Percentiles rank a stretch among this genome's conserved stretches.
These are phyloP conservation scores for Berghia stephanieae DNA, from an alignment of 1,140 invertebrate species.

Conservation along the genomic window DNA sequence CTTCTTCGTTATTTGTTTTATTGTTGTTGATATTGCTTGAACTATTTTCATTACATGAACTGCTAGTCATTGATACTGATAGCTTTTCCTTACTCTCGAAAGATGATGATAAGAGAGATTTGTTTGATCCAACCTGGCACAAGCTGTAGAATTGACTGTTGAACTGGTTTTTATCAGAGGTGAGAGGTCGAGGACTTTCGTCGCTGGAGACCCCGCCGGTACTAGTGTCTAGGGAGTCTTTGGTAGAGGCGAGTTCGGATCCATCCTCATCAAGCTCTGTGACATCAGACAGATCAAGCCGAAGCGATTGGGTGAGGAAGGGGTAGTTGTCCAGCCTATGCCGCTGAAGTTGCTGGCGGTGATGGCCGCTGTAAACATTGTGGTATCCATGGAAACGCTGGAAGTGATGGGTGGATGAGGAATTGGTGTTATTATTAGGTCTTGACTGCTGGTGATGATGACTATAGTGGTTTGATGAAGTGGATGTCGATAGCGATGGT, in stretches of 20 bases:
- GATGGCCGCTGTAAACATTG: neutral
- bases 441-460: too few relatives aligned
- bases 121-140: conserved; percentile 50
- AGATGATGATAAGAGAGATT: conserved; percentile 44
- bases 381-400: neutral
- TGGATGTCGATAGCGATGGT: too few relatives aligned
- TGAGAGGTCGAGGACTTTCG: conserved; percentile 36
- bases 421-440: too few relatives aligned
- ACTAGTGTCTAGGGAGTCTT: conserved; percentile 14
- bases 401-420: too few relatives aligned
- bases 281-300: conserved; percentile 27
- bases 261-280: conserved; percentile 30
- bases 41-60: neutral
- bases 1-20: neutral
- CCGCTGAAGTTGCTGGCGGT: too few relatives aligned
- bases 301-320: neutral
- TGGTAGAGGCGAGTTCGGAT: neutral
- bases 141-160: conserved; percentile 58
- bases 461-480: too few relatives aligned
- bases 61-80: conserved; percentile 24
- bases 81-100: conserved; percentile 36
- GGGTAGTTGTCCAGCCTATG: too few relatives aligned
- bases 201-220: conserved; percentile 31
- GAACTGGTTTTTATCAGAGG: conserved; percentile 46
- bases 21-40: neutral